Evolutionary conservation across 2,888 invertebrate genomes (phyloP).

Genomic region (Watsonalla binaria): DNA sequence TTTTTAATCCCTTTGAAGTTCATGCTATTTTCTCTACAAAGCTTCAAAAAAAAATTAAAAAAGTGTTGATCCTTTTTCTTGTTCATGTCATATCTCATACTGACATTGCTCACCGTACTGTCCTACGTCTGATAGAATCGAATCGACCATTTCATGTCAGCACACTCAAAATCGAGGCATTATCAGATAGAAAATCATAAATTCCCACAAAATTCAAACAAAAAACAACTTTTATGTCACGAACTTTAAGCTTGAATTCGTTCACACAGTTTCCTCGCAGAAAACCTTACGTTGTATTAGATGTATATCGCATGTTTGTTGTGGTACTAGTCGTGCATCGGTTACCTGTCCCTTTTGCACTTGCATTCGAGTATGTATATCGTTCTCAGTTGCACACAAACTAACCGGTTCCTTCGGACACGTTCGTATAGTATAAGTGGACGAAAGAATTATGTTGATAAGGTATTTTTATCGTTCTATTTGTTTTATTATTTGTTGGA

Average conservation of each 20-base stretch:
- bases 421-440: constrained; percentile 34
- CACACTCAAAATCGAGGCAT: constrained; percentile 32
- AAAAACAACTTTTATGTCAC: constrained; percentile 14
- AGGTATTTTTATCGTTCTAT: constrained; percentile 19
- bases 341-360: constrained; percentile 30
- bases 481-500: constrained; percentile 21
- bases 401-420: constrained; percentile 53
- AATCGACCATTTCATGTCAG: constrained; percentile 50
- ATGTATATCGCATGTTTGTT: constrained; percentile 48
- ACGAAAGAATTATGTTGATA: constrained; percentile 40
- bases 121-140: constrained; percentile 48
- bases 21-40: too few species aligned
- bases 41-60: too few species aligned
- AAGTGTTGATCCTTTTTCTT: too few species aligned
- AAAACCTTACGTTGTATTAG: constrained; percentile 38
- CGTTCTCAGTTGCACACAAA: constrained; percentile 32
- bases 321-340: constrained; percentile 43
- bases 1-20: too few species aligned
- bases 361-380: constrained; percentile 18
- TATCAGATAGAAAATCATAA: constrained; percentile 28
- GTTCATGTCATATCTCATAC: background rate
- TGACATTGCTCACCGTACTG: constrained; percentile 16
- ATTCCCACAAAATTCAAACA: constrained; percentile 4
- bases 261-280: constrained; percentile 21
- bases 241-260: constrained; percentile 3